phyloP scores from a whole-genome alignment of 2,888 invertebrate genomes.

The Nesidiocoris tenuis region DNA sequence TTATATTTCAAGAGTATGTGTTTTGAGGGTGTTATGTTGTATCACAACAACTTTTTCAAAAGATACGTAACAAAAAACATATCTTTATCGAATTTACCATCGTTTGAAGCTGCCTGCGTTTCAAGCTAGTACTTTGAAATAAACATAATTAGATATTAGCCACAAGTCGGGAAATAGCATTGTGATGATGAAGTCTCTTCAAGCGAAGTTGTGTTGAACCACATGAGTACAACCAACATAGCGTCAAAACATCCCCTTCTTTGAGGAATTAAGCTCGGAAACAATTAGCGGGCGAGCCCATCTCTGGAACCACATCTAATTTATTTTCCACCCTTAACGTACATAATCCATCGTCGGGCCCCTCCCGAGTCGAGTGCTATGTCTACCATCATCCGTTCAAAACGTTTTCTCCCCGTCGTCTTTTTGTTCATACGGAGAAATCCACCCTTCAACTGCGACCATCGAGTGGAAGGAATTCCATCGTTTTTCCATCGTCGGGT shows the following conservation, averaged over 20 bases:
- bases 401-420: background rate
- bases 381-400: background rate
- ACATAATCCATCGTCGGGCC: background rate
- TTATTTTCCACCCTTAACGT: background rate
- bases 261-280: background rate
- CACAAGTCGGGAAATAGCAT: too few relatives aligned
- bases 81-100: too few relatives aligned
- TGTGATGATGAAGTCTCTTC: too few relatives aligned
- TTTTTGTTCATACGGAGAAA: background rate
- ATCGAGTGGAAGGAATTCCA: background rate
- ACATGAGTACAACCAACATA: background rate
- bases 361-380: background rate
- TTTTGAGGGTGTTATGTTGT: too few relatives aligned
- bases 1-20: too few relatives aligned
- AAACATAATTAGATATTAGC: too few relatives aligned
- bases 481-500: background rate
- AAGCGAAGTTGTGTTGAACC: too few relatives aligned
- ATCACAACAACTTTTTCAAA: too few relatives aligned
- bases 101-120: too few relatives aligned
- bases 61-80: too few relatives aligned
- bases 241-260: background rate
- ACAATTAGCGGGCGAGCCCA: background rate
- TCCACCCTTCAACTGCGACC: background rate
- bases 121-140: too few relatives aligned
- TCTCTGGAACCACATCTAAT: background rate